Evolutionary conservation across 2,113 vertebrate species (phyloP), one percentile per base, ranked within the genome.

Genomic region (Oncorhynchus keta): DNA sequence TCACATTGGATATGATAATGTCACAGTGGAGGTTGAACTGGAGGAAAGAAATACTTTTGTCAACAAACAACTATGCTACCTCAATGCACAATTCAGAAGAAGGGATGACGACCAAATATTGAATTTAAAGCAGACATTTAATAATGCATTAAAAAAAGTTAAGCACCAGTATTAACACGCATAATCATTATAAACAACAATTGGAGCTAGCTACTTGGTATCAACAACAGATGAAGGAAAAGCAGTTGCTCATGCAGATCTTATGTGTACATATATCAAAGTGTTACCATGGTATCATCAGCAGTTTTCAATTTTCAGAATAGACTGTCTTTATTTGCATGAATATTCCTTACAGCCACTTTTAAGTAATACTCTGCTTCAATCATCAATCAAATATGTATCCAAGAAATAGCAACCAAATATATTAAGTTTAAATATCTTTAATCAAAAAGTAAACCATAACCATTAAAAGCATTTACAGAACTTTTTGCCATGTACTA

Each of bases 381-480:
- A 26, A 35, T n/a, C 71, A 72, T 35, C 6, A 72, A 59, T 73
- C 80, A 72, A 72, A 75, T 51, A 35, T 74, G 68, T 71, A 48
- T 84, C 67, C 72, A 79, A 72, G 48, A 78, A 74, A 76, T 75
- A 83, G 82, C 79, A 81, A 84, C 75, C 86, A 90, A 90, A 91
- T 90, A 92, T 90, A 92, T 92, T 90, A 92, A 77, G 74, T 78
- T 88, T 90, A 89, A 89, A 92, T 90, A 92, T 67, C 59, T 89
- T 86, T 85, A 78, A 81, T 83, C 77, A 74, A 73, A 79, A 81
- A 82, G 77, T 76, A 80, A 84, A 76, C 73, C 79, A 67, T 75
- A 79, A 75, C 77, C 68, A 13, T 67, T 64, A 73, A 74, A 74
- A 72, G 66, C 76, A 84, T 86, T 80, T 82, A 84, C 85, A 89